Conservation (phyloP, 2,888 invertebrate species). For the Portevinia maculata region DNA sequence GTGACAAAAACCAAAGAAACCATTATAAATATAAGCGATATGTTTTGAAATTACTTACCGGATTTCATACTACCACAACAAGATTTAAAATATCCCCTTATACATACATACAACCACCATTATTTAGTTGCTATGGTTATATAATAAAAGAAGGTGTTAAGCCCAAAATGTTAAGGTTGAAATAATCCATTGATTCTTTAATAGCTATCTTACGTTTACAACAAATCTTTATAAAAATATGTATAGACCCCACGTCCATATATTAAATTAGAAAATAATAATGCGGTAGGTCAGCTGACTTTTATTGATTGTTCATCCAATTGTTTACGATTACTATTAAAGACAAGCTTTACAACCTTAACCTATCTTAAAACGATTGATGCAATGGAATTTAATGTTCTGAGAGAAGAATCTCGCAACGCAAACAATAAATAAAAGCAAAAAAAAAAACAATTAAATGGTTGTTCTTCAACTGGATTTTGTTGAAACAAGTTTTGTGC, state of each 20-base stretch:
- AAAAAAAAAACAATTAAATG: slow-evolving; percentile 13
- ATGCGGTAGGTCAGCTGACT: slow-evolving; percentile 63
- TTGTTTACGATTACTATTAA: not conserved
- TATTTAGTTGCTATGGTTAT: slow-evolving; percentile 27
- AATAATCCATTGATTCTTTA: slow-evolving; percentile 24
- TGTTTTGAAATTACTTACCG: slow-evolving; percentile 32
- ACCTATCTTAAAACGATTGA: not conserved
- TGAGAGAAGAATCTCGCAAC: not conserved
- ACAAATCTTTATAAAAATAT: slow-evolving; percentile 11
- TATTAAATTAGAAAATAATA: slow-evolving; percentile 21
- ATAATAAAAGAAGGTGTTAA: slow-evolving; percentile 40
- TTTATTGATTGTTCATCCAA: slow-evolving; percentile 22
- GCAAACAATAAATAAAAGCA: not conserved
- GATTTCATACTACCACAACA: slow-evolving; percentile 38
- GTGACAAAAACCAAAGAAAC: slow-evolving; percentile 28
- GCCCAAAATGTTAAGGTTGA: slow-evolving; percentile 35
- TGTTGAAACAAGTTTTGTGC: slow-evolving; percentile 43
- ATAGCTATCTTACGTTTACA: slow-evolving; percentile 24
- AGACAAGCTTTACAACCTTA: not conserved
- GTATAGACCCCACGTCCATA: not conserved
- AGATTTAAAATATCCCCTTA: slow-evolving; percentile 42
- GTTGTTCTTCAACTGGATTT: slow-evolving; percentile 28
- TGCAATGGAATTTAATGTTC: not conserved
- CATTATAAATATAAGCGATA: slow-evolving; percentile 11
- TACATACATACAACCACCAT: not conserved